Base-by-base conservation (phyloP, 1,140 invertebrate genomes). In the Odontomachus brunneus region DNA sequence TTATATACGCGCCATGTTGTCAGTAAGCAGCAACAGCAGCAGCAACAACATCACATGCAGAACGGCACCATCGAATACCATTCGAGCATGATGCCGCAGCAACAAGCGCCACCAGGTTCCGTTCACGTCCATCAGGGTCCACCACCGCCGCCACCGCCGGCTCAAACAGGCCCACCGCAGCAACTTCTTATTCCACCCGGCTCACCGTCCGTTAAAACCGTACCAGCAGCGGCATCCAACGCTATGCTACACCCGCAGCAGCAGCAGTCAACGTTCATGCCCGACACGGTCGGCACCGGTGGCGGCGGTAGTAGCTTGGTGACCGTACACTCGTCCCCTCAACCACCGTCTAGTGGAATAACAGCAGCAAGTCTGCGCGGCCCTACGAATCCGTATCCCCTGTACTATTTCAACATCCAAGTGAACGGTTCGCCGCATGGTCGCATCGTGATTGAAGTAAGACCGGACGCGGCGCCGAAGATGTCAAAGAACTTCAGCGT, bases 401-500 rank as follows among this genome's bases (percentile, higher is more conserved):
- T 97, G 38, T 97, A 97, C 89, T 97, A 95, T 90, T 97, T 97
- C 90, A 96, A 97, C 89, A 95, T 97, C 82, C 97, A 97, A 87
- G 96, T 97, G 17, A 96, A 97, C 90, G 96, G 96, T 15, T 92
- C 95, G 22, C 95, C 95, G 0, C 95, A 96, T 75, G 97, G 97
- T 0, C 94, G 97, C 19, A 95, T 98, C 67, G 95, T 98, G 4
- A 97, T 98, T 84, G 97, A 99, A 94, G 96, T 98, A 11, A 96
- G 97, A 84, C 96, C 96, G 9, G 97, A 98, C 92, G 96, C 96
- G 5, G 97, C 97, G 3, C 98, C 98, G 3, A 97, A 97, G 90
- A 99, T 99, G 95, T 96, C 97, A 26, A 97, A 97, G 91, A 99
- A 99, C 93, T 99, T 99, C 93, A 95, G 96, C 81, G 95, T 96